Base-by-base conservation (phyloP, 2,888 invertebrate genomes). In the Stenolophus ochropezus region DNA sequence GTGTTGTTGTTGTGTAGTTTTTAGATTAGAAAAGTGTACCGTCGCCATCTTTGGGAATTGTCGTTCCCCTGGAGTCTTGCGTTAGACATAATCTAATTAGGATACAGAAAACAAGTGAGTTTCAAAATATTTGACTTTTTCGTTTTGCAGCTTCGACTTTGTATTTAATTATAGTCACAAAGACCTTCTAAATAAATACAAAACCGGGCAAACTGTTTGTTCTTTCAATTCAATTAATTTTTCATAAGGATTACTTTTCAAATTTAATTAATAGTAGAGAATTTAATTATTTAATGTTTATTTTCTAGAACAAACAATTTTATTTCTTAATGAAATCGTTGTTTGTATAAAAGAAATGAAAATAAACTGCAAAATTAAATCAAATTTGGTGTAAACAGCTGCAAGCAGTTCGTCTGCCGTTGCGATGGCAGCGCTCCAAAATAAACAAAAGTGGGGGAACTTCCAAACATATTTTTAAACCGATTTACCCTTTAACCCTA, bases 41-140 rank as follows among this genome's bases (percentile, higher is more conserved):
- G n/a, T n/a, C n/a, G n/a, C n/a, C 11, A 69, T 69, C 69, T 69
- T 69, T 18, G 69, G 69, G 42, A 69, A 69, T 69, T 69, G 69
- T 16, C 33, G 33, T 11, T 8, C 11, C 3, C 33, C 11, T 11
- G 11, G 33, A 11, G 33, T 42, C 33, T 42, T 14, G 33, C 14
- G 16, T 4, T 56, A 69, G 18, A 27, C 42, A 69, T 42, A 69
- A 69, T 42, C 18, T 51, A 51, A 51, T 51, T 51, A 51, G 23
- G 58, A 4, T 65, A 65, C 27, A 14, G 58, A 58, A 58, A 58
- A 27, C 33, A 65, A 4, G 27, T 27, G 14, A 0, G 25, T 21
- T 61, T 21, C 23, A 61, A 61, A 65, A 27, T 65, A 65, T 65
- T 65, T 65, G 18, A 25, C 65, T 65, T 27, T 18, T 69, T 69